Conservation (phyloP, 2,113 vertebrate species). For the Acanthochromis polyacanthus region DNA sequence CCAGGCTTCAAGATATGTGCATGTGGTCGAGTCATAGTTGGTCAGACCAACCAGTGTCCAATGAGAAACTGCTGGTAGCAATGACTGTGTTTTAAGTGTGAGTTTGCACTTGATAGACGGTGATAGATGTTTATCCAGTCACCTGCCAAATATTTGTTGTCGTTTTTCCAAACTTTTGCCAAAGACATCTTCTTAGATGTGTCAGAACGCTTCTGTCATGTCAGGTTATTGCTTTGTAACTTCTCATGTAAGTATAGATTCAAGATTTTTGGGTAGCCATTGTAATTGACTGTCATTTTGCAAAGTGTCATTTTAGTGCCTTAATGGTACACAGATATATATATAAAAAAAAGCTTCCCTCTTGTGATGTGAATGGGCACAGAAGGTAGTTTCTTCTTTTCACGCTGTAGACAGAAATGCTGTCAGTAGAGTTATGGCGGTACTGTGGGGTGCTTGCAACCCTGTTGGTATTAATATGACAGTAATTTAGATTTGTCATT, state of each 20-base stretch:
- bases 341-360: slow-evolving; percentile 40
- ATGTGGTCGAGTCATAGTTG: too few species aligned
- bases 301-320: slow-evolving; percentile 17
- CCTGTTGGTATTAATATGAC: background rate
- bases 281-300: slow-evolving; percentile 19
- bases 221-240: background rate
- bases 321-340: slow-evolving; percentile 1
- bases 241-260: background rate
- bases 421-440: slow-evolving; percentile 38
- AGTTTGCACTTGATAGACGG: too few species aligned
- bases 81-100: too few species aligned
- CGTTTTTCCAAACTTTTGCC: too few species aligned
- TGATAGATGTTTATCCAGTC: too few species aligned
- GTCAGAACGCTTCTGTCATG: too few species aligned
- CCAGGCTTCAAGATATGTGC: too few species aligned
- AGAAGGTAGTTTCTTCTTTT: slow-evolving; percentile 51
- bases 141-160: too few species aligned
- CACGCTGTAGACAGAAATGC: slow-evolving; percentile 70
- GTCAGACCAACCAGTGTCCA: too few species aligned
- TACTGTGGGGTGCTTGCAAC: background rate
- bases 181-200: too few species aligned
- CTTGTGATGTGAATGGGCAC: slow-evolving; percentile 24
- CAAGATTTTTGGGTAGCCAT: background rate
- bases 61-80: too few species aligned
- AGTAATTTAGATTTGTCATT: background rate